phyloP scores from a whole-genome alignment of 1,140 invertebrate genomes.

The Helicoverpa zea region DNA sequence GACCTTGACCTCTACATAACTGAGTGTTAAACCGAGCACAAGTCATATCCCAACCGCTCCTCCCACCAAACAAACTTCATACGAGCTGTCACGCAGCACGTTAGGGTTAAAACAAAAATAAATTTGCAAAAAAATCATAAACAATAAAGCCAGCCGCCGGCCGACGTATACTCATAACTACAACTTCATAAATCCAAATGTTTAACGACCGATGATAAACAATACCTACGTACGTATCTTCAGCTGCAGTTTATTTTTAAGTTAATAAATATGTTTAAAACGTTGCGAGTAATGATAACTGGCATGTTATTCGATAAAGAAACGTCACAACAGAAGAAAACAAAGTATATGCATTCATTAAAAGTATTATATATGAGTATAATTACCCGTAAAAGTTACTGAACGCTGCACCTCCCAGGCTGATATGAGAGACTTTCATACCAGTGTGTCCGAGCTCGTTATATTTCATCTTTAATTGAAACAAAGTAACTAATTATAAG shows the following conservation, averaged over 20 bases:
- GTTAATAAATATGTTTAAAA: no score
- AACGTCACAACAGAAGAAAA: background rate
- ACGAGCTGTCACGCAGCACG: background rate
- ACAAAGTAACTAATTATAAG: constrained; percentile 1
- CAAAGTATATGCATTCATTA: background rate
- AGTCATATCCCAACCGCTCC: background rate
- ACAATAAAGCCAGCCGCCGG: background rate
- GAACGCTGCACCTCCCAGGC: constrained; percentile 87
- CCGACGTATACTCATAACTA: no score
- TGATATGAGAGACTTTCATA: constrained; percentile 87
- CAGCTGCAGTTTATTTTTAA: no score
- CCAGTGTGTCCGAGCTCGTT: constrained; percentile 87
- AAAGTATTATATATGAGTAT: constrained; percentile 13
- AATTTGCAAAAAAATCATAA: background rate
- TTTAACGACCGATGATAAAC: no score
- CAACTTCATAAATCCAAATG: no score
- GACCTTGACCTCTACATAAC: background rate
- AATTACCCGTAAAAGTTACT: constrained; percentile 87
- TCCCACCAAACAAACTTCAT: background rate
- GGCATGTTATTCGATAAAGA: no score
- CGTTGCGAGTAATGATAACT: no score
- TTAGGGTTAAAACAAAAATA: background rate
- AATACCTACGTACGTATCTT: no score
- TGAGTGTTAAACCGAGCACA: constrained; percentile 7
- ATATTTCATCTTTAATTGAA: constrained; percentile 80